Conservation (phyloP, 2,888 invertebrate genomes). For the Isotomurus palustris region DNA sequence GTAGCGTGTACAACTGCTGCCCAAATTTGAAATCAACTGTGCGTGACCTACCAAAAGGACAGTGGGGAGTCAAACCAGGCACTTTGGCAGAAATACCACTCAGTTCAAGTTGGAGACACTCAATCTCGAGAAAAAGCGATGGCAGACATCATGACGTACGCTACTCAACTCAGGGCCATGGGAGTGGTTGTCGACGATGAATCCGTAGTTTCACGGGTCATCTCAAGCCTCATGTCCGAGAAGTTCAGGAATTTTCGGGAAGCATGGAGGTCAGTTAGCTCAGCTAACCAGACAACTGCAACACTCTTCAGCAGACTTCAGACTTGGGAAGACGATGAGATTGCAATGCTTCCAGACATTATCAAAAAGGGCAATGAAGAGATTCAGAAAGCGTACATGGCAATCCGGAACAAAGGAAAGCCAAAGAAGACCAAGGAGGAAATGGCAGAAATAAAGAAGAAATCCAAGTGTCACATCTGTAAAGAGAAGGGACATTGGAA, state of each 20-base stretch:
- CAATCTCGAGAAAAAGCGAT: constrained; percentile 24
- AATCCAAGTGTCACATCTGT: constrained; percentile 12
- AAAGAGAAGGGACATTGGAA: constrained; percentile 25
- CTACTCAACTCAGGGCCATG: constrained; percentile 23
- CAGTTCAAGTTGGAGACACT: constrained; percentile 4
- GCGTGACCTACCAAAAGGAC: constrained; percentile 20
- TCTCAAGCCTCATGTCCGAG: constrained; percentile 24
- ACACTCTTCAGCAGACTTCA: constrained; percentile 19
- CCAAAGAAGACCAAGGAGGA: constrained; percentile 11
- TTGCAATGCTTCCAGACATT: background rate
- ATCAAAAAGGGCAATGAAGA: too few relatives aligned
- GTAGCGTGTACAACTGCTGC: constrained; percentile 20
- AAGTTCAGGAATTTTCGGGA: constrained; percentile 26
- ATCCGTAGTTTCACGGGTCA: constrained; percentile 15
- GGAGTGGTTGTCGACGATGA: constrained; percentile 18
- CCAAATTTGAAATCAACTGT: constrained; percentile 26
- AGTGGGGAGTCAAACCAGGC: constrained; percentile 28
- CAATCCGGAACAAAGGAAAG: background rate
- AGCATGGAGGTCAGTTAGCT: constrained; percentile 28
- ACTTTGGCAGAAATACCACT: constrained; percentile 23
- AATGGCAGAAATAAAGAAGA: constrained; percentile 10
- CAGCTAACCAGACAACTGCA: constrained; percentile 18
- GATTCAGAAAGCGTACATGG: background rate
- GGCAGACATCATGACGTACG: constrained; percentile 28
- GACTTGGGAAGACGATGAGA: constrained; percentile 9